A percentile compares a stretch with the other conserved stretches of the same genome.
Evolutionary conservation across 2,888 invertebrate genomes (phyloP).

Genomic region (Drosophila paramelanica): DNA sequence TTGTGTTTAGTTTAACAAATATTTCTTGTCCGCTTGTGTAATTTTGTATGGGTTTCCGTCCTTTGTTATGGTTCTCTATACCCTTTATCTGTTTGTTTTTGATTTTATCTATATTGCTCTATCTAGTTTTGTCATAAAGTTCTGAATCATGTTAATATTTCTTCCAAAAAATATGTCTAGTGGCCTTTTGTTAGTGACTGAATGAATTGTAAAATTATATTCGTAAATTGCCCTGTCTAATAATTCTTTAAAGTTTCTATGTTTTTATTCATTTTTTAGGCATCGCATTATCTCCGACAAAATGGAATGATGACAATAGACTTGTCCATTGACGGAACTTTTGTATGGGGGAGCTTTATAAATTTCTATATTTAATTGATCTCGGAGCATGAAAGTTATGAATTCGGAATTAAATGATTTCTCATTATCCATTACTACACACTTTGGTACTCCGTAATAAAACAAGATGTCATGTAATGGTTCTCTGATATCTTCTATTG

Average conservation of each 20-base stretch:
- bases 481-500: not conserved
- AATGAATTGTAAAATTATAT: not conserved
- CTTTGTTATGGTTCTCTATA: too few species aligned
- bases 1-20: too few species aligned
- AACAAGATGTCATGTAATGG: not conserved
- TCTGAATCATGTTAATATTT: not conserved
- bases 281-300: not conserved
- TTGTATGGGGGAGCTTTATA: not conserved
- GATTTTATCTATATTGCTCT: too few species aligned
- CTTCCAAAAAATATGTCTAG: not conserved
- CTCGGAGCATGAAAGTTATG: not conserved
- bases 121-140: not conserved
- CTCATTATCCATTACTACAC: too few species aligned
- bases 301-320: too few species aligned
- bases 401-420: not conserved
- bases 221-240: not conserved
- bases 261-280: not conserved
- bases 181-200: not conserved
- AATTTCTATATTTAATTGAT: not conserved
- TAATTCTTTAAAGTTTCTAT: not conserved
- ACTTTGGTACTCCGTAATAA: not conserved
- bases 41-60: too few species aligned
- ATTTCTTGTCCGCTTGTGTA: too few species aligned
- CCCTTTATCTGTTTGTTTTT: too few species aligned
- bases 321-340: too few species aligned